These are phyloP conservation scores for Drosophila seclusa DNA, from an alignment of 2,888 invertebrate genomes.

Conservation along the genomic window DNA sequence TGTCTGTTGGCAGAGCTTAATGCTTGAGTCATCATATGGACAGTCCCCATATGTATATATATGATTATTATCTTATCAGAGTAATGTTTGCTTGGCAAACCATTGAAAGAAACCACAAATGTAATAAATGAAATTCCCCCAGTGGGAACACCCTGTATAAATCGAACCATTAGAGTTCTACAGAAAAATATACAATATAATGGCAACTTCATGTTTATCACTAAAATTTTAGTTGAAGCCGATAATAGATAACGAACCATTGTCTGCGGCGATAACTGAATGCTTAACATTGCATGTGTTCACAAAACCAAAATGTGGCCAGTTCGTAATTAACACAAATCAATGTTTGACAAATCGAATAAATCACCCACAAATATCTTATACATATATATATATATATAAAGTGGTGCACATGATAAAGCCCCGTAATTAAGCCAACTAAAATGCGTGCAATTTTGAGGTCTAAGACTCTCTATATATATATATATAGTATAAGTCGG, in stretches of 20 bases:
- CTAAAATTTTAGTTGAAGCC: conserved; percentile 33
- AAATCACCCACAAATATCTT: background rate
- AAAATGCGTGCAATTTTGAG: conserved; percentile 67
- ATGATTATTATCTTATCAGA: conserved; percentile 43
- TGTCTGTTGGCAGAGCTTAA: conserved; percentile 23
- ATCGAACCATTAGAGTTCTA: conserved; percentile 1
- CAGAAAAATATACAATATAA: background rate
- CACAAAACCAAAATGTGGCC: conserved; percentile 33
- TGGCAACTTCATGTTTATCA: conserved; percentile 28
- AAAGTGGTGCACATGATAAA: conserved; percentile 36
- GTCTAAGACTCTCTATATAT: conserved; percentile 6
- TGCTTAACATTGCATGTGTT: conserved; percentile 31
- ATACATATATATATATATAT: background rate
- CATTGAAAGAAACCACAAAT: conserved; percentile 23
- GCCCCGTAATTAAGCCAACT: conserved; percentile 50
- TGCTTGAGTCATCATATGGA: conserved; percentile 40
- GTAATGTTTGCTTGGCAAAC: conserved; percentile 19
- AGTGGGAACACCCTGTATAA: conserved; percentile 48
- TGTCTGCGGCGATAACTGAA: conserved; percentile 40
- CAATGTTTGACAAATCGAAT: conserved; percentile 38
- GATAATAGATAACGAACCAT: conserved; percentile 34
- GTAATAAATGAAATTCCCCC: conserved; percentile 48
- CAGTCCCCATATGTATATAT: conserved; percentile 14
- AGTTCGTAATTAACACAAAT: conserved; percentile 21
- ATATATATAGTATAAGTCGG: background rate